These are phyloP conservation scores for Cololabis saira DNA, from an alignment of 2,113 vertebrate species.

Conservation along the genomic window DNA sequence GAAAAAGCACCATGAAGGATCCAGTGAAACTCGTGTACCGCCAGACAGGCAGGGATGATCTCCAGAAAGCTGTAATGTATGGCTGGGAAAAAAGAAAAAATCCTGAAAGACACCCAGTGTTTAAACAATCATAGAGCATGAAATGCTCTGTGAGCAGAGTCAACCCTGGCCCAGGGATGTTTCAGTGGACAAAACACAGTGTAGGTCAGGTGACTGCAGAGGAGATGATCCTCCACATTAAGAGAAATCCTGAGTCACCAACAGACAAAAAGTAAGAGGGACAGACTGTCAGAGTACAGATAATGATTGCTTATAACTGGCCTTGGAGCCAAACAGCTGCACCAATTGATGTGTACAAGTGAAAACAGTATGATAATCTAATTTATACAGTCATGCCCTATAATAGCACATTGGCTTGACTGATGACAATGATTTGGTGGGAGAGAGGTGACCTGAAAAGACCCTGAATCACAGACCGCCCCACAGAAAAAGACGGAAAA, in stretches of 20 bases:
- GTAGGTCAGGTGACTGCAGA: conserved; percentile 69
- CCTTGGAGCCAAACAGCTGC: conserved; percentile 39
- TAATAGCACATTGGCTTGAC: conserved; percentile 34
- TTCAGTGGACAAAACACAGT: conserved; percentile 64
- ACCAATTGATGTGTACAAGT: conserved; percentile 48
- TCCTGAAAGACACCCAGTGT: conserved; percentile 45
- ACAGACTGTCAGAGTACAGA: conserved; percentile 22
- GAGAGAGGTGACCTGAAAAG: conserved; percentile 72
- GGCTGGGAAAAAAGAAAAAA: conserved; percentile 40
- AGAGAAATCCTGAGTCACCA: conserved; percentile 65
- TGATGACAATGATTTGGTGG: conserved; percentile 44
- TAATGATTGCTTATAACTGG: conserved; percentile 48
- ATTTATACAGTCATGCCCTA: conserved; percentile 38
- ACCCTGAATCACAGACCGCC: conserved; percentile 61
- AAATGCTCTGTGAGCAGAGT: conserved; percentile 18
- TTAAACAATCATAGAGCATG: conserved; percentile 36
- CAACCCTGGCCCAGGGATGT: conserved; percentile 32
- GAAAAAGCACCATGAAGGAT: conserved; percentile 67
- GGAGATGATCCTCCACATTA: conserved; percentile 52
- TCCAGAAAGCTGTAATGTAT: conserved; percentile 66
- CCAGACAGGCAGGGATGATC: conserved; percentile 57
- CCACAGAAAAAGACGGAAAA: conserved; percentile 46
- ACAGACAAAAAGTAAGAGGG: conserved; percentile 36
- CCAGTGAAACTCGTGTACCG: conserved; percentile 48
- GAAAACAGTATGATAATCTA: conserved; percentile 34